phyloP scores from a whole-genome alignment of 2,797 vertebrate species.

The Lindbergichthys nudifrons region DNA sequence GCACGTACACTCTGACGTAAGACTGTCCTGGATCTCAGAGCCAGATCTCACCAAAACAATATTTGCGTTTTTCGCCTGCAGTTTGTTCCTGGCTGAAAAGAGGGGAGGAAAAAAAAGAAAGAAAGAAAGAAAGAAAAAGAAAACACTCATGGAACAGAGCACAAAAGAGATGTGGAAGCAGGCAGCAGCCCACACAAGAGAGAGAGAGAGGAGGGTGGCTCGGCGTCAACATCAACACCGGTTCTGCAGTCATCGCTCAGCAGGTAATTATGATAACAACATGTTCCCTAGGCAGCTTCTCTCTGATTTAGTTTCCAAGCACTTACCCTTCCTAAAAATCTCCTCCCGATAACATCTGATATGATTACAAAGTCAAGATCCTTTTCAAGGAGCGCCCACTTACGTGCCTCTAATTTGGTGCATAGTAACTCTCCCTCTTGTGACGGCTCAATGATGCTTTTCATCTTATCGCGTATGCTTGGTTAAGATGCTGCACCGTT shows the following conservation, averaged over 20 bases:
- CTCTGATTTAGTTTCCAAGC: constrained; percentile 79
- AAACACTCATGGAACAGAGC: constrained; percentile 55
- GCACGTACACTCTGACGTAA: constrained; percentile 69
- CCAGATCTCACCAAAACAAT: constrained; percentile 79
- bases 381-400: constrained; percentile 72
- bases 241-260: constrained; percentile 76
- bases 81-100: constrained; percentile 59
- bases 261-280: constrained; percentile 82
- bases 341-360: constrained; percentile 76
- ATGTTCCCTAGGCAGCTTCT: constrained; percentile 72
- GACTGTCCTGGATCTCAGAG: constrained; percentile 60
- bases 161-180: constrained; percentile 65
- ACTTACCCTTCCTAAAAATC: constrained; percentile 78
- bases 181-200: constrained; percentile 70
- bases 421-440: constrained; percentile 62
- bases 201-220: constrained; percentile 61
- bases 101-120: neutral
- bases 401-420: constrained; percentile 69
- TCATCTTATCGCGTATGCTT: constrained; percentile 46
- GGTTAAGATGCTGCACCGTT: constrained; percentile 39
- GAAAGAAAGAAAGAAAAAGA: neutral
- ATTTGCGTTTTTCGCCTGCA: constrained; percentile 66
- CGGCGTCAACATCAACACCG: constrained; percentile 72
- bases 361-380: constrained; percentile 81
- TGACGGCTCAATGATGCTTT: constrained; percentile 42